Evolutionary conservation across 2,113 vertebrate species (phyloP), one percentile per base, ranked within the genome.

Genomic region (Pungitius pungitius): DNA sequence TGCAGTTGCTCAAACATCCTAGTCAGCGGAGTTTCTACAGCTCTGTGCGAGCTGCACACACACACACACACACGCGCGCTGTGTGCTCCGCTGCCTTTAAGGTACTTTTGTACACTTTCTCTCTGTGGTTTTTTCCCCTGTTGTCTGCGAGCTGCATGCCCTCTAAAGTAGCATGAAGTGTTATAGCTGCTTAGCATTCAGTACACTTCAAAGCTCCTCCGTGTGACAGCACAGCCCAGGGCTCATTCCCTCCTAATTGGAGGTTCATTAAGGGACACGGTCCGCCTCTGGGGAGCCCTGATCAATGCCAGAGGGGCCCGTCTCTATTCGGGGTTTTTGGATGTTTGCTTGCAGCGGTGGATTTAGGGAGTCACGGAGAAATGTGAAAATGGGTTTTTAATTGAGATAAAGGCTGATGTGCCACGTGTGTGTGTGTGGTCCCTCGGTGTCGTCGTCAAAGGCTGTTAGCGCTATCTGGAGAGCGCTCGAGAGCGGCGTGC

Each of bases 171-270:
- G 67, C 67, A 73, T 65, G 69, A 69, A 77, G 80, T 67, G 78
- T 51, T 73, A 64, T 74, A 79, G 76, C 90, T 92, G 80, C 82
- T 92, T 88, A 86, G 81, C 80, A 91, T 90, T 86, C 85, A 77
- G 77, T 62, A 20, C 81, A 87, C 88, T 88, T 91, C 89, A 90
- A 92, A 91, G 89, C 84, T 54, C 84, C 80, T 83, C 77, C 14
- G 33, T 84, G 78, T 89, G 90, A 87, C 88, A 84, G 90, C 70
- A 64, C 73, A 85, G 80, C 90, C 88, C 85, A 69, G 78, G 88
- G 87, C 89, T 90, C 84, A 86, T 90, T 92, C 85, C 77, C 78
- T 80, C 62, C 84, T 92, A 92, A 92, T 93, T 93, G 89, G 89
- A 84, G 90, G 83, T 91, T 92, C 89, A 91, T 92, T 92, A 92